Evolutionary conservation across 2,888 invertebrate genomes (phyloP).

Genomic region (Drosophila cognata): DNA sequence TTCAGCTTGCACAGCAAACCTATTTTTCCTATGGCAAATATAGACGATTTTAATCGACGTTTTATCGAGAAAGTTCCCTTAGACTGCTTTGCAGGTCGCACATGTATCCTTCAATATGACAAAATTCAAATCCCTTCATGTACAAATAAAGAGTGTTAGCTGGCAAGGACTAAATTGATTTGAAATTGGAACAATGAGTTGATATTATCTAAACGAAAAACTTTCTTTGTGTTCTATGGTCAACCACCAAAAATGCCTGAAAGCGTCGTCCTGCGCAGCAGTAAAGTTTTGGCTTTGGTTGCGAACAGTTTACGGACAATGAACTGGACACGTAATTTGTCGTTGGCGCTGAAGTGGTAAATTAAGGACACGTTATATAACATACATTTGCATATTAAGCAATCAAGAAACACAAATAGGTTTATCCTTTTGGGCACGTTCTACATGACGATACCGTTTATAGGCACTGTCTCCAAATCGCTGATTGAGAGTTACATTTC

Average conservation of each 20-base stretch:
- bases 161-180: constrained; percentile 19
- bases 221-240: constrained; percentile 31
- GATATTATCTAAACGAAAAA: constrained; percentile 52
- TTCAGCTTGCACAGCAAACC: neutral
- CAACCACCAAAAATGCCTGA: constrained; percentile 10
- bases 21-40: neutral
- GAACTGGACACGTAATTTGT: constrained; percentile 51
- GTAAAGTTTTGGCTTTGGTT: constrained; percentile 17
- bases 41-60: neutral
- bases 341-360: constrained; percentile 56
- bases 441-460: constrained; percentile 67
- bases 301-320: constrained; percentile 48
- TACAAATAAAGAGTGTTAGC: neutral
- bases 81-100: neutral
- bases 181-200: constrained; percentile 43
- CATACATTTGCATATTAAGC: constrained; percentile 1
- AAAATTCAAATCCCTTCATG: neutral
- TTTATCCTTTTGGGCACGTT: constrained; percentile 53
- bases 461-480: constrained; percentile 69
- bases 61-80: neutral
- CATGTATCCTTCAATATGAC: neutral
- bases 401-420: constrained; percentile 29
- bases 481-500: constrained; percentile 74
- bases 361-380: constrained; percentile 1
- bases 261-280: neutral